These are phyloP conservation scores for Drosophila kambysellisi DNA, from an alignment of 2,888 invertebrate species.

Conservation along the genomic window DNA sequence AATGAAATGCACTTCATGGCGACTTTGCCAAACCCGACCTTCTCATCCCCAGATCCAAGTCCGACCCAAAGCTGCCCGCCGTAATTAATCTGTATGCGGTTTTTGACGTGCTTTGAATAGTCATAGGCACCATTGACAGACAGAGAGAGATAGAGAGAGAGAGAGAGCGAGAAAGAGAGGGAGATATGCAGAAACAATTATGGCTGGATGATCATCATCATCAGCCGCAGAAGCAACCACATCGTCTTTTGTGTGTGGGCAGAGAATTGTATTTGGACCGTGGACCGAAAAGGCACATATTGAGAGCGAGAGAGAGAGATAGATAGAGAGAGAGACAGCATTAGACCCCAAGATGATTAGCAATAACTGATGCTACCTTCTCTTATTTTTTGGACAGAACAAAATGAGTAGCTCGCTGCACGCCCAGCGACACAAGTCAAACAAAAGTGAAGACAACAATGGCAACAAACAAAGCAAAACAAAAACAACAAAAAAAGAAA, in stretches of 20 bases:
- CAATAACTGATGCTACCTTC: conserved; percentile 41
- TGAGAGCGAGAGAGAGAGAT: background rate
- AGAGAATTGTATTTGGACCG: conserved; percentile 40
- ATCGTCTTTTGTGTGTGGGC: conserved; percentile 65
- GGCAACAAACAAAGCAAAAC: conserved; percentile 17
- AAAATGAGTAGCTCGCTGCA: conserved; percentile 27
- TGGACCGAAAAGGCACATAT: conserved; percentile 41
- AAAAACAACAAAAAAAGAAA: conserved; percentile 41
- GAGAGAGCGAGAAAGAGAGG: background rate
- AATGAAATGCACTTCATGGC: conserved; percentile 79
- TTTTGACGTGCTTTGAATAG: conserved; percentile 79
- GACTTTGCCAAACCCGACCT: conserved; percentile 51
- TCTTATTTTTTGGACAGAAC: conserved; percentile 30
- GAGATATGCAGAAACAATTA: conserved; percentile 9
- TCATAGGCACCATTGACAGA: conserved; percentile 6
- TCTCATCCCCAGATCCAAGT: conserved; percentile 51
- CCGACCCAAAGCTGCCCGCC: conserved; percentile 51
- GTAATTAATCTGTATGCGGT: conserved; percentile 74
- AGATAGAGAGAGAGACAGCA: background rate
- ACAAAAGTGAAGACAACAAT: conserved; percentile 43
- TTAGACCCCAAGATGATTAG: conserved; percentile 43
- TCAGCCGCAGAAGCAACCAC: conserved; percentile 21
- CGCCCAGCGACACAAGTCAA: conserved; percentile 63
- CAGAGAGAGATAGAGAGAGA: conserved; percentile 3
- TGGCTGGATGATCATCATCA: conserved; percentile 42